A percentile compares a stretch with the other conserved stretches of the same genome.
phyloP scores from a whole-genome alignment of 1,140 invertebrate genomes.

The Drosophila kikkawai region DNA sequence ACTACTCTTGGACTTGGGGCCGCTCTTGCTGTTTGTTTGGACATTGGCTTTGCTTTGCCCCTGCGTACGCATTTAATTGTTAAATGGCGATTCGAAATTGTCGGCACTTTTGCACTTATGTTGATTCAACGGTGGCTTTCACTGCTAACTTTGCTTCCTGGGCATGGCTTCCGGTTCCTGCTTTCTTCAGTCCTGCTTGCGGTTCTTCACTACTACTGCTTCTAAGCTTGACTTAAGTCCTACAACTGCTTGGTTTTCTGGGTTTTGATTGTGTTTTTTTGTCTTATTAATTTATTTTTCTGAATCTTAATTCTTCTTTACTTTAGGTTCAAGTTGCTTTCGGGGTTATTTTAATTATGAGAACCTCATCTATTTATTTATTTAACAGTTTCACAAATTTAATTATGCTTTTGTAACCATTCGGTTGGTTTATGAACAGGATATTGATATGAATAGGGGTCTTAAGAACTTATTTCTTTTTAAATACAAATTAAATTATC shows the following conservation, averaged over 20 bases:
- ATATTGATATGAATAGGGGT: neutral
- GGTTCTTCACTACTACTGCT: neutral
- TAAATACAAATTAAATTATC: neutral
- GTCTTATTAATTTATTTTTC: neutral
- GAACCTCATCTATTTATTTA: neutral
- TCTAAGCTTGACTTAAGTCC: neutral
- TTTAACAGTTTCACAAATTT: neutral
- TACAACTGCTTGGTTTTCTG: neutral
- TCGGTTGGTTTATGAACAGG: neutral
- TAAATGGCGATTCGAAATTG: conserved; percentile 46
- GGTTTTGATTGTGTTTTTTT: neutral
- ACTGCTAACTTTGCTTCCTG: conserved; percentile 31
- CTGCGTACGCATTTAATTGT: conserved; percentile 72
- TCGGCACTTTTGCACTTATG: conserved; percentile 32
- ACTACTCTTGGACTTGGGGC: conserved; percentile 23
- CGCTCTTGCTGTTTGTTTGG: conserved; percentile 60
- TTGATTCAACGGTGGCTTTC: conserved; percentile 28
- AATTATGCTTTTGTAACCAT: neutral
- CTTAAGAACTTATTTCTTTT: neutral
- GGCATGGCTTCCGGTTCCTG: conserved; percentile 37
- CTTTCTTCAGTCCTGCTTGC: neutral
- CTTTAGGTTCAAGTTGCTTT: neutral
- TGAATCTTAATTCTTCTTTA: neutral
- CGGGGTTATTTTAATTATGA: no score
- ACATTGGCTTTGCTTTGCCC: conserved; percentile 68